Evolutionary conservation across 2,888 invertebrate genomes (phyloP).

Genomic region (Cerastis rubricosa): DNA sequence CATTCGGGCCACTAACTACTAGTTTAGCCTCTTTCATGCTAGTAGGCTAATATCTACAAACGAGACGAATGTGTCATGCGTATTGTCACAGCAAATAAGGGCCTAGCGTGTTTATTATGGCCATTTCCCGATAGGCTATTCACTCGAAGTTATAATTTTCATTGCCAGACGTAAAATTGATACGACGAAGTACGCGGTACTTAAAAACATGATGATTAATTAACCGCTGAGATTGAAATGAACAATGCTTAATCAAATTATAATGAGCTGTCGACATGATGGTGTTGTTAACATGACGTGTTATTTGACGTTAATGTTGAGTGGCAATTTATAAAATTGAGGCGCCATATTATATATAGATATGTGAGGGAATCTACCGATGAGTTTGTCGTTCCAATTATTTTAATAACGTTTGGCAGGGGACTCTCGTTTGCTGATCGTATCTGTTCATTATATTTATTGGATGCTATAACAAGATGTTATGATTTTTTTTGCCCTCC

Average conservation of each 20-base stretch:
- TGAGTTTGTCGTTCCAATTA: slow-evolving; percentile 58
- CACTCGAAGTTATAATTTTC: neutral
- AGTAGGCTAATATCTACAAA: neutral
- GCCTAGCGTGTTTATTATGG: slow-evolving; percentile 13
- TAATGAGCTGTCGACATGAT: slow-evolving; percentile 54
- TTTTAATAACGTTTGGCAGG: slow-evolving; percentile 54
- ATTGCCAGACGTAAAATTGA: slow-evolving; percentile 4
- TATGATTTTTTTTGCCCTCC: neutral
- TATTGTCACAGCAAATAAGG: slow-evolving; percentile 1
- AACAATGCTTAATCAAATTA: slow-evolving; percentile 61
- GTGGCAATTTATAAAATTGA: slow-evolving; percentile 59
- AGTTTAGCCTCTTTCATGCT: neutral
- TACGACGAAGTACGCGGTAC: slow-evolving; percentile 22
- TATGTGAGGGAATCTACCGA: slow-evolving; percentile 34
- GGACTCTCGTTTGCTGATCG: slow-evolving; percentile 41
- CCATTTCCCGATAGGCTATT: neutral
- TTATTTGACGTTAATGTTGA: slow-evolving; percentile 56
- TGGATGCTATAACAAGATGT: slow-evolving; percentile 10
- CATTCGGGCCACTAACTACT: too few relatives aligned
- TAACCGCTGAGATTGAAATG: slow-evolving; percentile 51
- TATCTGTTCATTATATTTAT: slow-evolving; percentile 45
- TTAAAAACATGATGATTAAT: slow-evolving; percentile 52
- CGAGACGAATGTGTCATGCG: neutral
- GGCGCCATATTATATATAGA: slow-evolving; percentile 36
- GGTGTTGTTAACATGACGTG: slow-evolving; percentile 50